Conservation (phyloP, 2,113 vertebrate genomes). For the Sander lucioperca region DNA sequence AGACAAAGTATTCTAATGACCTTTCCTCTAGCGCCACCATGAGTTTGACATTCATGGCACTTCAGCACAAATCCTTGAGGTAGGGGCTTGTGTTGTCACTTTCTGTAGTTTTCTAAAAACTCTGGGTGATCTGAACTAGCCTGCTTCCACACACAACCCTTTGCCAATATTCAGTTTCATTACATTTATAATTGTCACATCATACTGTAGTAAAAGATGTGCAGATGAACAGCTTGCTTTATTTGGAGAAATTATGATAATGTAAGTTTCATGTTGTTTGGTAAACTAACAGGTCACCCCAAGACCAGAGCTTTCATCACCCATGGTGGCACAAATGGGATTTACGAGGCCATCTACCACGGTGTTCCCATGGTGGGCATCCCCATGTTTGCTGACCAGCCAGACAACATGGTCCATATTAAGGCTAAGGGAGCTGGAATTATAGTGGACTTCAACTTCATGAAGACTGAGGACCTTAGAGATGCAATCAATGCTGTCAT, state of each 20-base stretch:
- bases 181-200: neutral
- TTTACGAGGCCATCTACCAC: slow-evolving; percentile 95
- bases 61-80: neutral
- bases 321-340: slow-evolving; percentile 93
- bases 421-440: slow-evolving; percentile 88
- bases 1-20: too few species aligned
- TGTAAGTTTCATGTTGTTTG: neutral
- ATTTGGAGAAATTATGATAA: neutral
- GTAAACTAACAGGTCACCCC: slow-evolving; percentile 85
- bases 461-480: slow-evolving; percentile 83
- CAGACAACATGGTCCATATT: slow-evolving; percentile 89
- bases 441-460: slow-evolving; percentile 79
- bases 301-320: slow-evolving; percentile 92
- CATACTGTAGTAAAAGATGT: neutral
- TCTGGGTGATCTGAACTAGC: too few species aligned
- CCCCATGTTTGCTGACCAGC: slow-evolving; percentile 91
- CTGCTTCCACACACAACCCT: neutral
- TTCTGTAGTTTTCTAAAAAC: neutral
- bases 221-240: neutral
- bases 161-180: neutral
- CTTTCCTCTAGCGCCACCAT: too few species aligned
- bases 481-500: slow-evolving; percentile 86
- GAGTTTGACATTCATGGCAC: too few species aligned
- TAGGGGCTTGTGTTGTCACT: neutral
- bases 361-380: slow-evolving; percentile 92